These are phyloP conservation scores for Triplophysa rosa DNA, from an alignment of 2,113 vertebrate species.

Conservation along the genomic window DNA sequence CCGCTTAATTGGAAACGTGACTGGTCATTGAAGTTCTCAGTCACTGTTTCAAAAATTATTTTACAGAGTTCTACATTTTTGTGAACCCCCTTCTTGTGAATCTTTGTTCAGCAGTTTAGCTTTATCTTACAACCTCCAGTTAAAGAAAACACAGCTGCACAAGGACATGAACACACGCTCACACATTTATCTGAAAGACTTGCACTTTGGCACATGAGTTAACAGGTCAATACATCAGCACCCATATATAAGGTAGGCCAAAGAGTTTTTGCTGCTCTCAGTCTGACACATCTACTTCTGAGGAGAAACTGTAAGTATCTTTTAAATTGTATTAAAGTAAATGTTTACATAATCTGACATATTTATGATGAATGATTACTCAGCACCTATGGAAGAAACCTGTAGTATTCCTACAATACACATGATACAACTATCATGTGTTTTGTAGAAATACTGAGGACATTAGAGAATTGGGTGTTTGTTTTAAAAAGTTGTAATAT, in stretches of 20 bases:
- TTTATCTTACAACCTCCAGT: conserved; percentile 46
- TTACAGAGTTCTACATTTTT: too few relatives aligned
- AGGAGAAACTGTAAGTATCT: conserved; percentile 70
- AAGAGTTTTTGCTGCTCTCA: conserved; percentile 45
- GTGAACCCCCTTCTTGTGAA: too few relatives aligned
- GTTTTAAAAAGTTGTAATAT: neutral
- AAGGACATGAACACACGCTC: conserved; percentile 41
- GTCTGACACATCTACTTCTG: conserved; percentile 55
- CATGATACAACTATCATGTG: neutral
- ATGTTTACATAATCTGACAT: neutral
- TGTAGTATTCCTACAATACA: neutral
- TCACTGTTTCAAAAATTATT: too few relatives aligned
- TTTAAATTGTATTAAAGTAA: conserved; percentile 1
- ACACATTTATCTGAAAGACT: conserved; percentile 66
- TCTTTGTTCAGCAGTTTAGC: neutral
- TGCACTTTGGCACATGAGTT: conserved; percentile 74
- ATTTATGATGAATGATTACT: neutral
- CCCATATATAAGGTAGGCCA: conserved; percentile 65
- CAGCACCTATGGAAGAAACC: neutral
- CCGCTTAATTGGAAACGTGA: too few relatives aligned
- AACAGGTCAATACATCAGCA: conserved; percentile 67
- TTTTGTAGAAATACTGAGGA: neutral
- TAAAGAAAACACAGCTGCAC: conserved; percentile 42
- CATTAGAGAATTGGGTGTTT: neutral
- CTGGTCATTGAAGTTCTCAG: too few relatives aligned